These are phyloP conservation scores for Galeopsomyia nigrocyanea DNA, from an alignment of 2,888 invertebrate genomes.

Conservation along the genomic window DNA sequence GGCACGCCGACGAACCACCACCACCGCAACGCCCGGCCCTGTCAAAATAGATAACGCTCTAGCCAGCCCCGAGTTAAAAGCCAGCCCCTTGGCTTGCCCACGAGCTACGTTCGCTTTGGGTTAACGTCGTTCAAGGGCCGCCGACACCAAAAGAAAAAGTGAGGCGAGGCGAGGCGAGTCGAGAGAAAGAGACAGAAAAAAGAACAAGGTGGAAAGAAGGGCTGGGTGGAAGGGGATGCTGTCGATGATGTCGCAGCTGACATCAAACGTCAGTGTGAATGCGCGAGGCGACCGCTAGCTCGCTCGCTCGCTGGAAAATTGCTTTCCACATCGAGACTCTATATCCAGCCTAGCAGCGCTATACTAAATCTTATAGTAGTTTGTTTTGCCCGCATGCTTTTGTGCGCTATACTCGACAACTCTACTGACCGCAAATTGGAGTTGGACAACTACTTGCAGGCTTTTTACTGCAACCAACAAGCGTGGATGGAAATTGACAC, in stretches of 20 bases:
- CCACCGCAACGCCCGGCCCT: conserved; percentile 58
- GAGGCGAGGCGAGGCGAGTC: conserved; percentile 50
- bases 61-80: conserved; percentile 66
- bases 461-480: background rate
- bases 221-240: background rate
- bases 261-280: conserved; percentile 39
- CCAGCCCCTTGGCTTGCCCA: conserved; percentile 59
- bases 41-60: conserved; percentile 68
- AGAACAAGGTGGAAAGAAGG: conserved; percentile 12
- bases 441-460: too few species aligned
- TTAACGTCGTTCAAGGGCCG: conserved; percentile 59
- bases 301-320: conserved; percentile 29
- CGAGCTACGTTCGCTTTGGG: conserved; percentile 63
- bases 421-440: too few species aligned
- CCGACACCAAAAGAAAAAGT: too few species aligned
- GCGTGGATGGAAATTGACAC: too few species aligned
- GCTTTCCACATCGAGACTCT: conserved; percentile 5
- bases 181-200: conserved; percentile 51
- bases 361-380: conserved; percentile 26
- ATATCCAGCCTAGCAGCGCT: background rate
- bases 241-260: conserved; percentile 14
- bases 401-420: too few species aligned
- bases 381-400: too few species aligned
- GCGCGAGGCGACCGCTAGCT: background rate
- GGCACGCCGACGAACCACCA: conserved; percentile 63